Evolutionary conservation across 2,888 invertebrate genomes (phyloP).

Genomic region (Odontocerum albicorne): DNA sequence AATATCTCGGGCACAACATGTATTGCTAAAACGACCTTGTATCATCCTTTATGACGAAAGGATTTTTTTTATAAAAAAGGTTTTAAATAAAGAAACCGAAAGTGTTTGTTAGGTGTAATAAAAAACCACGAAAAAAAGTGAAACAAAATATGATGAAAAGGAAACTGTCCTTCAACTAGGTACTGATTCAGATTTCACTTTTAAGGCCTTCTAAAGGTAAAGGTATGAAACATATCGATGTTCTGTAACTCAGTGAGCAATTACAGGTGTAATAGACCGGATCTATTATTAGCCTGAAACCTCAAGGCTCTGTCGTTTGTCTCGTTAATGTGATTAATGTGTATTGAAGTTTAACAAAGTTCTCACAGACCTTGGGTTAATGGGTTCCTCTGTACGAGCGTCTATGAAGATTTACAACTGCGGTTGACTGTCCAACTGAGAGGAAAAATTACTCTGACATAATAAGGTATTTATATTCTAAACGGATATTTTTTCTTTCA

Average conservation of each 20-base stretch:
- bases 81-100: conserved; percentile 33
- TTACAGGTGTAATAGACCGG: conserved; percentile 27
- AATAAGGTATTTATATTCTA: conserved; percentile 27
- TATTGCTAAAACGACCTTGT: too few species aligned
- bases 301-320: conserved; percentile 9
- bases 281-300: neutral
- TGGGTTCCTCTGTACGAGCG: neutral
- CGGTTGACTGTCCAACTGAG: neutral
- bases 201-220: conserved; percentile 16
- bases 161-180: conserved; percentile 21
- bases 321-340: conserved; percentile 30
- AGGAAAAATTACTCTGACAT: neutral
- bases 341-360: conserved; percentile 16
- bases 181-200: conserved; percentile 31
- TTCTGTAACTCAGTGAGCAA: conserved; percentile 22
- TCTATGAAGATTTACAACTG: conserved; percentile 14
- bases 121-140: conserved; percentile 7
- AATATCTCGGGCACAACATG: conserved; percentile 14
- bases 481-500: conserved; percentile 1
- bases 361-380: conserved; percentile 26
- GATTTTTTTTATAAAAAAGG: too few species aligned
- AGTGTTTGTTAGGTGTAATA: conserved; percentile 19
- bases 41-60: too few species aligned
- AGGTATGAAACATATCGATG: conserved; percentile 13
- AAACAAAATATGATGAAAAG: conserved; percentile 14